phyloP scores from a whole-genome alignment of 23 tunicate genomes.

The Diplosoma virens region DNA sequence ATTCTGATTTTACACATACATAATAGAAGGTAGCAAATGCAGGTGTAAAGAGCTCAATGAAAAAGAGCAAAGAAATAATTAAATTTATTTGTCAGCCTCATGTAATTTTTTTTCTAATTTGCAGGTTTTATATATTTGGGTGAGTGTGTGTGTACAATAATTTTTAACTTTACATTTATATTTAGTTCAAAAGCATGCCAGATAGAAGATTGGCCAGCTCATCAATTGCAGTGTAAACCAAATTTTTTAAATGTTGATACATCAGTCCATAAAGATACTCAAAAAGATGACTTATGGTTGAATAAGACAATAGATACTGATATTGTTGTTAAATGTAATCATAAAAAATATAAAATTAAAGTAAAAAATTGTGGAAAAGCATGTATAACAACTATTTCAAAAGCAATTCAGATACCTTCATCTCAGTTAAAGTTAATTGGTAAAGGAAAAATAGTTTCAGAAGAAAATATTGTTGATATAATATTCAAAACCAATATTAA shows the following conservation, averaged over 20 bases:
- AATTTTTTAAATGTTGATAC: neutral
- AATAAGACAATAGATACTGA: neutral
- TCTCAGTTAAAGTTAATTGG: conserved; percentile 44
- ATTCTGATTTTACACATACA: too few relatives aligned
- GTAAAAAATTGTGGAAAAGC: conserved; percentile 14
- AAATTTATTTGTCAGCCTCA: too few relatives aligned
- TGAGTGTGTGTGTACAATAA: too few relatives aligned
- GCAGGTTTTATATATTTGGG: too few relatives aligned
- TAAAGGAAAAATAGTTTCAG: conserved; percentile 43
- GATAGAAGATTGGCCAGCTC: conserved; percentile 20
- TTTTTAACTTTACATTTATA: too few relatives aligned
- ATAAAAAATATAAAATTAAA: conserved; percentile 2
- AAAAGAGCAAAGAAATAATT: too few relatives aligned
- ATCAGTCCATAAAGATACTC: too few relatives aligned
- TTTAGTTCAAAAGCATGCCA: conserved; percentile 25
- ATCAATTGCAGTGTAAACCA: neutral
- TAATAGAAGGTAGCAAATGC: too few relatives aligned
- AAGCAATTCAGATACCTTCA: conserved; percentile 24
- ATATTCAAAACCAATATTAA: conserved; percentile 16
- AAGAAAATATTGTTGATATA: conserved; percentile 35
- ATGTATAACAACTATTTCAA: neutral
- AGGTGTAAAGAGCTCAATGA: too few relatives aligned
- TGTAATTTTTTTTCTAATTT: too few relatives aligned
- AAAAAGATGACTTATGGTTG: too few relatives aligned
- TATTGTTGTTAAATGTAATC: conserved; percentile 21